phyloP scores from a whole-genome alignment of 2,888 invertebrate species.

The Erynnis tages region DNA sequence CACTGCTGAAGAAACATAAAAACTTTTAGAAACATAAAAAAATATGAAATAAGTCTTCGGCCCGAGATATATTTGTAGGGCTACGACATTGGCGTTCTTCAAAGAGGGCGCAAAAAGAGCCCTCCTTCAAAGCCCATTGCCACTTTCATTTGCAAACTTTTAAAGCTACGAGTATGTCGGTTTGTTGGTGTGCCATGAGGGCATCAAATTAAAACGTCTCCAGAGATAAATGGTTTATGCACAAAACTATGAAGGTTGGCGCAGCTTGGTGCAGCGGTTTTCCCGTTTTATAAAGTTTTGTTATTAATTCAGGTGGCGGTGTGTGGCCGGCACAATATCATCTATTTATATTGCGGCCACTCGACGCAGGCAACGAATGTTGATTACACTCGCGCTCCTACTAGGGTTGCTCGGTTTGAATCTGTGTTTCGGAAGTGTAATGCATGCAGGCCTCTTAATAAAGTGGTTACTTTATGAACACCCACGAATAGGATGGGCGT shows the following conservation, averaged over 20 bases:
- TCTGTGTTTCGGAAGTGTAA: too few relatives aligned
- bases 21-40: background rate
- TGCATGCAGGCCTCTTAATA: too few relatives aligned
- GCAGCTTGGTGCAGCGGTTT: constrained; percentile 2
- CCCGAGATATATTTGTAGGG: too few relatives aligned
- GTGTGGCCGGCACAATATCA: constrained; percentile 7
- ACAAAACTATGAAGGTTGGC: constrained; percentile 16
- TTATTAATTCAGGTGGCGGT: constrained; percentile 20
- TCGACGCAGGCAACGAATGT: constrained; percentile 4
- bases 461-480: too few relatives aligned
- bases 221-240: constrained; percentile 13
- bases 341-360: constrained; percentile 13
- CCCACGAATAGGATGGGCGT: too few relatives aligned
- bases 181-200: too few relatives aligned
- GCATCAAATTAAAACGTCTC: constrained; percentile 3
- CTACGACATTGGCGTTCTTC: too few relatives aligned
- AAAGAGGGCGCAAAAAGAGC: too few relatives aligned
- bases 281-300: constrained; percentile 20
- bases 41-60: background rate
- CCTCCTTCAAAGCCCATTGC: too few relatives aligned
- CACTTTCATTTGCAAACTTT: too few relatives aligned
- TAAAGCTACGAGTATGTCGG: too few relatives aligned
- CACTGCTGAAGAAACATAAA: constrained; percentile 21
- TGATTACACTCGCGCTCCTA: constrained; percentile 1
- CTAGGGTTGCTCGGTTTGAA: too few relatives aligned